Base-by-base conservation (phyloP, 2,113 vertebrate genomes). In the Ancistrus triradiatus region DNA sequence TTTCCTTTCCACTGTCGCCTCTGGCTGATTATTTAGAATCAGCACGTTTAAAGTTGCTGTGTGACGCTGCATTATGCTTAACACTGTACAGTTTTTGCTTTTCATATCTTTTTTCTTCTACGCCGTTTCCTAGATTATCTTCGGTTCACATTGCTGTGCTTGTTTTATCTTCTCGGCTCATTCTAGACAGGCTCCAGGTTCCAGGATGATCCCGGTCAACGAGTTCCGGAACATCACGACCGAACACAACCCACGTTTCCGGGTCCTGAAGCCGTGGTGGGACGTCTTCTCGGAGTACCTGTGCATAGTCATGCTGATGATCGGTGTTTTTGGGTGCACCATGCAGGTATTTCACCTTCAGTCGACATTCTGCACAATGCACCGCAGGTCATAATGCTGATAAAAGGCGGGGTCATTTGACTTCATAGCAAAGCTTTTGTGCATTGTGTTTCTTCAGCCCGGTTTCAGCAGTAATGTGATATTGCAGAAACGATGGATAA, bases 241-340 rank as follows among this genome's bases (percentile, higher is more conserved):
- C 0, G 91, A 91, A 33, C 87, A 87, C 69, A 91, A 90, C 79
- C 77, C 89, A 0, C 85, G 89, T 49, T 88, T 89, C 61, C 88
- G 91, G 63, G 86, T 95, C 31, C 87, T 95, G 49, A 95, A 95
- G 55, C 93, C 93, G 2, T 95, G 93, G 93, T 95, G 93, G 93
- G 93, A 95, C 2, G 93, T 95, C 13, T 84, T 95, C 76, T 89
- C 92, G 0, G 93, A 95, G 72, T 93, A 95, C 69, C 79, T 95
- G 67, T 93, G 91, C 0, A 46, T 93, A 2, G 86, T 85, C 22
- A 95, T 95, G 92, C 83, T 95, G 21, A 95, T 95, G 92, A 90
- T 95, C 1, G 92, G 92, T 15, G 91, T 95, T 56, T 95, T 95
- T 8, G 90, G 92, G 18, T 93, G 92, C 79, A 94, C 93, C 1